Percentiles rank a stretch among this genome's conserved stretches.
Conservation (phyloP, 2,797 vertebrate genomes). For the Pipistrellus pipistrellus region DNA sequence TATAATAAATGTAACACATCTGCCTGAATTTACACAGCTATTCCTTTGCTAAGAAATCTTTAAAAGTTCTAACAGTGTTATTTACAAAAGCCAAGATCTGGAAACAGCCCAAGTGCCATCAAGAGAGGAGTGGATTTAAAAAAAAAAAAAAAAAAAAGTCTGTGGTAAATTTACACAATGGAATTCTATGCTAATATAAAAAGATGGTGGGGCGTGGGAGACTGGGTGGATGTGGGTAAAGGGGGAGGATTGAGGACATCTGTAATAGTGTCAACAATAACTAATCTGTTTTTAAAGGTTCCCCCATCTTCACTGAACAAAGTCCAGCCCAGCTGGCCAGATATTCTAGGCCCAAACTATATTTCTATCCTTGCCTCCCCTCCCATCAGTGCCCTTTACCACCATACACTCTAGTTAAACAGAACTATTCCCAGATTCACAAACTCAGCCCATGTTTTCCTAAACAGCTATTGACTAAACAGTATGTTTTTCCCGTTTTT, state of each 20-base stretch:
- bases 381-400: background rate
- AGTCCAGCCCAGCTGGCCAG: background rate
- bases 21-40: background rate
- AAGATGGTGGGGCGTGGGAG: background rate
- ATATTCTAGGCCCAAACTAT: background rate
- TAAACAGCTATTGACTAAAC: background rate
- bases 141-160: background rate
- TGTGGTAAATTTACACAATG: background rate
- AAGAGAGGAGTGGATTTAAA: background rate
- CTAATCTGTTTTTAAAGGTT: background rate
- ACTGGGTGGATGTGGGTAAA: background rate
- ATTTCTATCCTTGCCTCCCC: background rate
- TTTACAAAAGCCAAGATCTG: background rate
- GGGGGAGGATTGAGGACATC: background rate
- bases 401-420: background rate
- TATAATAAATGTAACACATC: background rate
- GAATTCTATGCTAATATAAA: background rate
- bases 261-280: background rate
- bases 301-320: background rate
- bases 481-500: background rate
- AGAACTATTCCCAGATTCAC: background rate
- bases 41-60: background rate
- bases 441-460: background rate
- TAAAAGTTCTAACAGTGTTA: background rate
- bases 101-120: background rate